A percentile compares a stretch with the other conserved stretches of the same genome.
Evolutionary conservation across 2,797 vertebrate species (phyloP).

Genomic region (Gambusia yucatana): DNA sequence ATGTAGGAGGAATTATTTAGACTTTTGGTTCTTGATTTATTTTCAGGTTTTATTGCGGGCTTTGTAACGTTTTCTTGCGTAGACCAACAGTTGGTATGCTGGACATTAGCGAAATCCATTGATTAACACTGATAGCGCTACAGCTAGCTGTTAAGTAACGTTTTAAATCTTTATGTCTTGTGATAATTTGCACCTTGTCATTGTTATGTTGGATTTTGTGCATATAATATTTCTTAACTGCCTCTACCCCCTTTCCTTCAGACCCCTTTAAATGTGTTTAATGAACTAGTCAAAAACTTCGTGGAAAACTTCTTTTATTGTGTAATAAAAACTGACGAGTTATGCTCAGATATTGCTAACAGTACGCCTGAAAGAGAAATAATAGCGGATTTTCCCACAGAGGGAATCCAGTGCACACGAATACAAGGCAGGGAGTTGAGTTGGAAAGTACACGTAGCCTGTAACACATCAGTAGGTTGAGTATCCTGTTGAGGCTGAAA

Average conservation of each 20-base stretch:
- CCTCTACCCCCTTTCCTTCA: neutral
- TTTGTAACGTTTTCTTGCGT: constrained; percentile 9
- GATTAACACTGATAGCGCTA: constrained; percentile 61
- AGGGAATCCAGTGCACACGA: neutral
- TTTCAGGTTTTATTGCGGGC: neutral
- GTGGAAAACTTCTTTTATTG: constrained; percentile 1
- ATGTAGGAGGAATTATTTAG: constrained; percentile 21
- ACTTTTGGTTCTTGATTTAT: neutral
- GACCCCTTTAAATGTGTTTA: neutral
- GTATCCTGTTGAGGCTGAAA: neutral
- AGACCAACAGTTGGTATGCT: constrained; percentile 37
- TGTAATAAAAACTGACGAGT: neutral
- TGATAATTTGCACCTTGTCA: neutral
- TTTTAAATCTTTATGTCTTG: constrained; percentile 5
- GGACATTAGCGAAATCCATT: constrained; percentile 66
- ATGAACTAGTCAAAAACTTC: constrained; percentile 14
- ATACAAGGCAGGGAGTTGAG: constrained; percentile 6
- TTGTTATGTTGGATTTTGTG: neutral
- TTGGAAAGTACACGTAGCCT: neutral
- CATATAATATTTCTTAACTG: neutral
- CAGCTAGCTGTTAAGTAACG: constrained; percentile 33
- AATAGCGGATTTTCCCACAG: neutral
- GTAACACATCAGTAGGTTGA: neutral
- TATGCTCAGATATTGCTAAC: neutral
- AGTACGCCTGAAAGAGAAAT: neutral